phyloP scores from a whole-genome alignment of 2,113 vertebrate species.

The Nothobranchius furzeri region DNA sequence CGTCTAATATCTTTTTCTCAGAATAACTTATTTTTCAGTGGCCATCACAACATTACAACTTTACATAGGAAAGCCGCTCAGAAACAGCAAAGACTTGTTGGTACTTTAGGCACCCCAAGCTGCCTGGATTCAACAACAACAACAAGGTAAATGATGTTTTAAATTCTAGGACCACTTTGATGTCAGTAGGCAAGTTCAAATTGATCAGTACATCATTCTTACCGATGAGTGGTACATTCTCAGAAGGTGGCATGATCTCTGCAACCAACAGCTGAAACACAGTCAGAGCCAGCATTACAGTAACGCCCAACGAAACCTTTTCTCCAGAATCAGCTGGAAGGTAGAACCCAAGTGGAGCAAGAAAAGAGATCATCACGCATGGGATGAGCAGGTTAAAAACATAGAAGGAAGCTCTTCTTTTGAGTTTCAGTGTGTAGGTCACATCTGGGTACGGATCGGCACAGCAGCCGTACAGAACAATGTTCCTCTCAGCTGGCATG shows the following conservation, averaged over 20 bases:
- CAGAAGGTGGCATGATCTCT: conserved; percentile 90
- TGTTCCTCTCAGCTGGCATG: conserved; percentile 83
- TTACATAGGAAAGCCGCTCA: no score
- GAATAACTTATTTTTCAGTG: no score
- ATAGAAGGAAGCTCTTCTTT: conserved; percentile 88
- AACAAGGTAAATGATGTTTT: no score
- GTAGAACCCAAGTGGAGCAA: conserved; percentile 91
- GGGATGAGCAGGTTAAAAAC: conserved; percentile 92
- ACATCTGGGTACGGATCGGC: conserved; percentile 91
- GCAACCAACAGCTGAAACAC: conserved; percentile 93
- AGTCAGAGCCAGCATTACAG: conserved; percentile 89
- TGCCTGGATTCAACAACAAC: no score
- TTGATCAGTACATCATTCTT: conserved; percentile 49
- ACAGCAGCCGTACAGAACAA: conserved; percentile 89
- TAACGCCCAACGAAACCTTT: conserved; percentile 91
- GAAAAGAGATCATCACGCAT: conserved; percentile 90
- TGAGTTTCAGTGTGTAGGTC: conserved; percentile 87
- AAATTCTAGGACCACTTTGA: no score
- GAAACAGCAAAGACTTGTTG: no score
- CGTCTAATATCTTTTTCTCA: no score
- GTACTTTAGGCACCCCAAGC: no score
- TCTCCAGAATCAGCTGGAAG: conserved; percentile 90
- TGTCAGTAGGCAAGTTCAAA: background rate
- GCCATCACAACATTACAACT: no score
- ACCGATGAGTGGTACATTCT: conserved; percentile 92